Conservation (phyloP, 2,888 invertebrate genomes). For the Oscheius sp. region DNA sequence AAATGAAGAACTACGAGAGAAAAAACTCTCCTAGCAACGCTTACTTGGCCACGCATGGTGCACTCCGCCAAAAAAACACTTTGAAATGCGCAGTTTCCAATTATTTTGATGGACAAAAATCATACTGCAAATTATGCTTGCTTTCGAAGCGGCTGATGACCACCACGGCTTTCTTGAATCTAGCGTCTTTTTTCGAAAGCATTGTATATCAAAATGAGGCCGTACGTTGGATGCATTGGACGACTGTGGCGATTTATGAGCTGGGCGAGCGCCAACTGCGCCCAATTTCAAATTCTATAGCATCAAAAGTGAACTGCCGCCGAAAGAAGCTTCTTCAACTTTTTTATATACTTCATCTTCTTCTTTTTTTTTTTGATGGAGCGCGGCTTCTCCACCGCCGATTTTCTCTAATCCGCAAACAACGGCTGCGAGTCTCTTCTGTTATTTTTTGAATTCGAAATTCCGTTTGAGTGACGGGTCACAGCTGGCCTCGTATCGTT, state of each 20-base stretch:
- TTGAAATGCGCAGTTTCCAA: neutral
- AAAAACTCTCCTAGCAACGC: conserved; percentile 10
- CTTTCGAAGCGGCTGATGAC: neutral
- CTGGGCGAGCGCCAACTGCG: conserved; percentile 27
- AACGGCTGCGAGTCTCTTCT: neutral
- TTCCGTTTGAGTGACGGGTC: too few relatives aligned
- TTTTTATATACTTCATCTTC: too few relatives aligned
- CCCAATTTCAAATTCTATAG: conserved; percentile 23
- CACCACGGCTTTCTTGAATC: neutral
- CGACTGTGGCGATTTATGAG: conserved; percentile 36
- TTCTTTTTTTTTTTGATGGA: too few relatives aligned
- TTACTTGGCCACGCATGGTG: neutral
- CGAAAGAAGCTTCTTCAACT: neutral
- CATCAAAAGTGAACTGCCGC: neutral
- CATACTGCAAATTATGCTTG: neutral
- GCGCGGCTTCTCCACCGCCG: too few relatives aligned
- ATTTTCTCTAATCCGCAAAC: neutral
- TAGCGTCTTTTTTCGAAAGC: neutral
- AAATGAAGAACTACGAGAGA: too few relatives aligned
- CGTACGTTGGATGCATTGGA: conserved; percentile 2
- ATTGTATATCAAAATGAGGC: conserved; percentile 20
- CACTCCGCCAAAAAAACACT: neutral
- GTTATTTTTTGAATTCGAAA: too few relatives aligned
- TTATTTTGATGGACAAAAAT: conserved; percentile 6
- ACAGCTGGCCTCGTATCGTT: too few relatives aligned